Base-by-base conservation (phyloP, 2,113 vertebrate species). In the Aphyosemion australe region DNA sequence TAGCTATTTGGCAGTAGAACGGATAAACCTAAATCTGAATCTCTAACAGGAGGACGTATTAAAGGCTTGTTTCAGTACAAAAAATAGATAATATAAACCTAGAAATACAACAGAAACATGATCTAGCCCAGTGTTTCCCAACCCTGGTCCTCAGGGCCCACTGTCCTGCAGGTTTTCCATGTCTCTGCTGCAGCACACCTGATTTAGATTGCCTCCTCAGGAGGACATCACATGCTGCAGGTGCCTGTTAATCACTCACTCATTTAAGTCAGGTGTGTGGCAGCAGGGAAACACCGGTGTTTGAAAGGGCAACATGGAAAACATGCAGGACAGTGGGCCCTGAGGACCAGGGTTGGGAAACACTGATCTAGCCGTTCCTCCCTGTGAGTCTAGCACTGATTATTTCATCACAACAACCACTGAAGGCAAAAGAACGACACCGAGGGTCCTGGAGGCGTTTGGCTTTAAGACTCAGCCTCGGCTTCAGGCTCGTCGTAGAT, bases 401-500 rank as follows among this genome's bases (percentile, higher is more conserved):
- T 58, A 16, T 78, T 45, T 71, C 75, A n/a, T 16, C 8, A 65
- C 47, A 51, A 19, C 41, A 47, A 82, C 61, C 5, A 54, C 2
- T 19, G 64, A 80, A 83, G 82, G 80, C 80, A 67, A 58, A 75
- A 26, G 26, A 26, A 26, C 26, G 26, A 74, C 57, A 8, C 12
- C 0, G 20, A 61, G 46, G 32, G 20, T 65, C 67, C 52, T 60
- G 60, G 43, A 50, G 72, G 68, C 0, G 39, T 59, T 41, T 5
- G 10, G 50, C 14, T 21, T 93, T 92, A 96, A 31, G 93, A 91
- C 87, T 96, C 93, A 0, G 89, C 88, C 66, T 94, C 94, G 0
- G 86, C 87, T 20, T 92, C 93, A 0, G 94, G 93, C 8, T 94
- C 95, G 55, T 99, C 95, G 0, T 98, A 99, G 92, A 99, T 94